Evolutionary conservation across 2,888 invertebrate species (phyloP), one percentile per base, ranked within the genome.

Genomic region (Rotaria socialis): DNA sequence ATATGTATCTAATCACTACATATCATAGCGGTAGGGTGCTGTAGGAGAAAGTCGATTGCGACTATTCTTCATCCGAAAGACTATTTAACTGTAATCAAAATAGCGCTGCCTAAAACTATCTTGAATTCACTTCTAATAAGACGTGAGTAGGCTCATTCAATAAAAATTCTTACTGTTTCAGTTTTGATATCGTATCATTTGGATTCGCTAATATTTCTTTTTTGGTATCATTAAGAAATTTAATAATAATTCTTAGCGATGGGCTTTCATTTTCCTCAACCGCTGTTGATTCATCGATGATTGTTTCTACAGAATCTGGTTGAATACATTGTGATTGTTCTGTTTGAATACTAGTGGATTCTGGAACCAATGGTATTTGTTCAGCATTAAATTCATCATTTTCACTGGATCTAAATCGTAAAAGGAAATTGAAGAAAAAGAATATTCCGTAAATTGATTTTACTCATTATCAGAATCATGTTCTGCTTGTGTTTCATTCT

Each of bases 221-320:
- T 87, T 91, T 90, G 0, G 90, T 90, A 84, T 92, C 92, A 88
- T 92, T 91, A 87, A 92, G 88, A 88, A 91, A 92, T 88, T 92
- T 92, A 24, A 86, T 86, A 7, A 55, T 43, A 27, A 86, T 60
- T 50, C 58, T 56, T n/a, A 80, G 24, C 24, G 80, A 80, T 47
- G 47, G 24, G n/a, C 35, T 19, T 43, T 80, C 80, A 11, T 1
- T 27, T 80, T 43, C 47, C 89, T 91, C 91, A 87, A 92, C 92
- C 55, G 90, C 89, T 19, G 90, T 90, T 85, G 92, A 1, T 11
- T 27, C 91, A 89, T 58, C 89, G 47, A 35, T 35, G 16, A 2
- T 27, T 1, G 47, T 24, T 24, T 35, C 8, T 75, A 41, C 11
- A 8, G 35, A 67, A 27, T 10, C 19, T 7, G 67, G 19, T 35